A percentile compares a stretch with the other conserved stretches of the same genome.
These are phyloP conservation scores for Sclerodermus sp. DNA, from an alignment of 2,888 invertebrate genomes.

Conservation along the genomic window DNA sequence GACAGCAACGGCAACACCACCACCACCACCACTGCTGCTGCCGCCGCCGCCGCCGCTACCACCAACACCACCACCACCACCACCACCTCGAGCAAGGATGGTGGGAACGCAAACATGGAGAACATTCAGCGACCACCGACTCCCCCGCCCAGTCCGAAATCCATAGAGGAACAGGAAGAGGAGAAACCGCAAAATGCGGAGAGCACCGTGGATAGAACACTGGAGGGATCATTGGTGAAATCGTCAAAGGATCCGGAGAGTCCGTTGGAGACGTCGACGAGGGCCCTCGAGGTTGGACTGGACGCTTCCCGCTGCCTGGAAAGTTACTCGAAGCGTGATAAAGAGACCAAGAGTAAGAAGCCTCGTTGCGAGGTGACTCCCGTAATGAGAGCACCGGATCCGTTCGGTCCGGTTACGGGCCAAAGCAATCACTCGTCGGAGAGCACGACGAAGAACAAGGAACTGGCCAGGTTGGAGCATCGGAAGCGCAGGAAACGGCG, in stretches of 20 bases:
- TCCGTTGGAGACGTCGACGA: conserved; percentile 16
- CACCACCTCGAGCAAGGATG: conserved; percentile 20
- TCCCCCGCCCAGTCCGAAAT: conserved; percentile 49
- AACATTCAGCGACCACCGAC: conserved; percentile 49
- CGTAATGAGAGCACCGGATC: conserved; percentile 42
- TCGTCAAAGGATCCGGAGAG: too few species aligned
- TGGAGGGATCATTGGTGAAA: too few species aligned
- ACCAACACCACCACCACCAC: conserved; percentile 1
- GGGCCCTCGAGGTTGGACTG: not conserved
- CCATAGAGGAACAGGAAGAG: conserved; percentile 13
- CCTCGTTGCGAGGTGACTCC: conserved; percentile 51
- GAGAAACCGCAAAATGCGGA: not conserved
- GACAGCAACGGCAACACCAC: too few species aligned
- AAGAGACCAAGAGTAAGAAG: conserved; percentile 42
- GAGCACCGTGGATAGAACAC: not conserved
- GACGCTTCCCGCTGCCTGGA: too few species aligned
- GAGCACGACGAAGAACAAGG: conserved; percentile 24
- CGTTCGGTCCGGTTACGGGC: conserved; percentile 1
- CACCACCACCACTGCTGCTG: conserved; percentile 2
- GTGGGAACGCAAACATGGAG: conserved; percentile 32
- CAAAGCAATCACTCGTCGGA: conserved; percentile 19
- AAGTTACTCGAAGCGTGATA: conserved; percentile 25
- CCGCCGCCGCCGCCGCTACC: conserved; percentile 1
- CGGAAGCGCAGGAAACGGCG: conserved; percentile 43
- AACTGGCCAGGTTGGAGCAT: conserved; percentile 40